A percentile compares a stretch with the other conserved stretches of the same genome.
These are phyloP conservation scores for Holothuria leucospilota DNA, from an alignment of 53 echinoderm and acorn worm species.

Conservation along the genomic window DNA sequence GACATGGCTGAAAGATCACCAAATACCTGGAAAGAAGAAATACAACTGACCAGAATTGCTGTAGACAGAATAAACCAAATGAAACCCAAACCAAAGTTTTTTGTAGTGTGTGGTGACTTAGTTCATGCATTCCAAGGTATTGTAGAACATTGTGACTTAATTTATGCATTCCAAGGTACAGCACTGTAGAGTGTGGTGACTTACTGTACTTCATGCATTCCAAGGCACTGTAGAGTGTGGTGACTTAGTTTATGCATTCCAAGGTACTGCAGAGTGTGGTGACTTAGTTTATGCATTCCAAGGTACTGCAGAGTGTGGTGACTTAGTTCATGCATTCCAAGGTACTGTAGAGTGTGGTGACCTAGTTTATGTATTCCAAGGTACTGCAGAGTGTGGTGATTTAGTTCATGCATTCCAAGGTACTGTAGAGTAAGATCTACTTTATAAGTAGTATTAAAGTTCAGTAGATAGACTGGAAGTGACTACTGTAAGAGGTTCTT, in stretches of 20 bases:
- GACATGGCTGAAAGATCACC: constrained; percentile 49
- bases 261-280: constrained; percentile 81
- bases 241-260: constrained; percentile 89
- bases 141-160: too few relatives aligned
- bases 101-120: constrained; percentile 88
- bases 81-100: constrained; percentile 88
- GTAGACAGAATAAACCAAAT: constrained; percentile 74
- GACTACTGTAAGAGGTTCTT: too few relatives aligned
- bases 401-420: constrained; percentile 70
- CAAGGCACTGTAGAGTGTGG: constrained; percentile 85
- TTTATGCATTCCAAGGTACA: constrained; percentile 90
- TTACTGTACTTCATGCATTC: too few relatives aligned
- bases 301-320: constrained; percentile 85
- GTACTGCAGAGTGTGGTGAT: constrained; percentile 87
- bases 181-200: too few relatives aligned
- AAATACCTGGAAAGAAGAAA: constrained; percentile 70
- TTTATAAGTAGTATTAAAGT: too few relatives aligned
- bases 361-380: constrained; percentile 85
- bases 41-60: constrained; percentile 76
- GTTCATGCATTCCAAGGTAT: constrained; percentile 90
- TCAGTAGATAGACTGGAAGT: too few relatives aligned
- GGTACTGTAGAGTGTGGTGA: constrained; percentile 88
- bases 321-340: constrained; percentile 89
- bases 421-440: too few relatives aligned
- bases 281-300: constrained; percentile 91